Evolutionary conservation across 2,888 invertebrate species (phyloP), one percentile per base, ranked within the genome.

Genomic region (Micoletzkya japonica): DNA sequence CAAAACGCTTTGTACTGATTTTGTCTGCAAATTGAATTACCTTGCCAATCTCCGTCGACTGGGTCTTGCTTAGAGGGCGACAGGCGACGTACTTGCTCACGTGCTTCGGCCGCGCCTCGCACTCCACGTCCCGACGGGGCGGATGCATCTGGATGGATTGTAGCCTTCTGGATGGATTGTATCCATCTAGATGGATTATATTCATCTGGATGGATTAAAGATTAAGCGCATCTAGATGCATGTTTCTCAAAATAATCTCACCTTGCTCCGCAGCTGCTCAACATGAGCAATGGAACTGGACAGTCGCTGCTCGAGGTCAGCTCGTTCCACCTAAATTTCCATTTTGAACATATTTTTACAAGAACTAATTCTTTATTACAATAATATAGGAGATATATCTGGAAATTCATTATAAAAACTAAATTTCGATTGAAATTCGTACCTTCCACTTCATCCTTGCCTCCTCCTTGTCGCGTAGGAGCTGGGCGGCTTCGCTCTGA

Each of bases 11-110:
- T n/a, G n/a, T n/a, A n/a, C n/a, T n/a, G n/a, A n/a, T n/a, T n/a
- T n/a, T n/a, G n/a, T n/a, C n/a, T n/a, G n/a, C n/a, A n/a, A n/a
- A n/a, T n/a, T n/a, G n/a, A n/a, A n/a, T 4, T 32, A 77, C 77
- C 71, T 80, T 78, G 32, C 78, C 80, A n/a, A 85, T 76, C n/a
- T 57, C 60, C 0, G 80, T 81, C 24, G 75, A 72, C 66, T 82
- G 81, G 61, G 74, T 70, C 66, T 79, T 79, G 14, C 74, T 73
- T 54, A 77, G 77, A 17, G 79, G 79, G 57, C 78, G 72, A 72
- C 84, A 84, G 10, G 81, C 81, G 32, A 84, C 84, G 72, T 84
- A 84, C 68, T 84, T 84, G 73, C 75, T 83, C 28, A 74, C 73
- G 26, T 75, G 74, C 52, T 78, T 70, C 17, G 84, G 84, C 28